Evolutionary conservation across 2,888 invertebrate genomes (phyloP).

Genomic region (Hirtodrosophila confusa): DNA sequence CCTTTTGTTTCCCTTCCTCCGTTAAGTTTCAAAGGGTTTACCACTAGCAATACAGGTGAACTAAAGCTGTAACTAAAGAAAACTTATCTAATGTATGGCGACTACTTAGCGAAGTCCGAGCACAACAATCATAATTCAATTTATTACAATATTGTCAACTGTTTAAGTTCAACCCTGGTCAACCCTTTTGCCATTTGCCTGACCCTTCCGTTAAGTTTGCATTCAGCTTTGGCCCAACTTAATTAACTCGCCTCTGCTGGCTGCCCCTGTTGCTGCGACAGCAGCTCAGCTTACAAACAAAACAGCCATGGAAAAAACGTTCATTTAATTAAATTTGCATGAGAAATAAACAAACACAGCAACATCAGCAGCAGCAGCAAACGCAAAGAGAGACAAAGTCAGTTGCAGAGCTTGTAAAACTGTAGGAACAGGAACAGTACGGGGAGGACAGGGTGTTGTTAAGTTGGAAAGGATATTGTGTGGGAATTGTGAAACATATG

Average conservation of each 20-base stretch:
- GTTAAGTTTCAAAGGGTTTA: conserved; percentile 12
- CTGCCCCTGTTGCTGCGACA: conserved; percentile 8
- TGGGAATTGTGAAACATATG: too few relatives aligned
- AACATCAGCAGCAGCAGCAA: conserved; percentile 12
- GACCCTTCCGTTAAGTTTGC: conserved; percentile 23
- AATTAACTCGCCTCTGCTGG: conserved; percentile 56
- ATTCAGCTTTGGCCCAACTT: conserved; percentile 52
- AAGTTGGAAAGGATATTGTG: too few relatives aligned
- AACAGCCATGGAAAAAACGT: conserved; percentile 52
- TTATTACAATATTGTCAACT: conserved; percentile 16
- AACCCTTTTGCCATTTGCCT: conserved; percentile 9
- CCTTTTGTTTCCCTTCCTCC: too few relatives aligned
- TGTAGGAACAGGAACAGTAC: not conserved
- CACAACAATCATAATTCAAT: conserved; percentile 24
- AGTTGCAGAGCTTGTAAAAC: conserved; percentile 11
- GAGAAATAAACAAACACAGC: conserved; percentile 41
- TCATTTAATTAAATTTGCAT: conserved; percentile 74
- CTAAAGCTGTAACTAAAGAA: not conserved
- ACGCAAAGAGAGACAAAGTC: not conserved
- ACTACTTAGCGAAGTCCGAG: not conserved
- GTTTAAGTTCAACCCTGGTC: conserved; percentile 29
- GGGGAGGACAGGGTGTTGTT: too few relatives aligned
- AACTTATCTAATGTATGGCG: not conserved
- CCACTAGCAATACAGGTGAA: too few relatives aligned
- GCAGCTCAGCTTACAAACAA: conserved; percentile 57